Evolutionary conservation across 2,797 vertebrate species (phyloP).

Genomic region (Sebastiscus tertius): DNA sequence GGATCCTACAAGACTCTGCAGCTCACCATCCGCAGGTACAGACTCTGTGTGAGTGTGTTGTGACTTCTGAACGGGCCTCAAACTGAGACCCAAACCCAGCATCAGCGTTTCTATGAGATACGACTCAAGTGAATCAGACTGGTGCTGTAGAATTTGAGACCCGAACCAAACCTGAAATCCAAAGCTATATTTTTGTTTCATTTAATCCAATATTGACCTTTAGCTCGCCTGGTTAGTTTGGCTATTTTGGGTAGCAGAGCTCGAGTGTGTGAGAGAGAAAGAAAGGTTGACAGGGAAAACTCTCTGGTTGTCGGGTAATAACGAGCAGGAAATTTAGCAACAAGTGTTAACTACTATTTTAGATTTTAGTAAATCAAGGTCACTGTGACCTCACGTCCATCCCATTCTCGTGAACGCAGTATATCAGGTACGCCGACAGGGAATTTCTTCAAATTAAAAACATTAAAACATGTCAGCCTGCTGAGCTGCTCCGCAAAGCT

Average conservation of each 20-base stretch:
- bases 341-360: background rate
- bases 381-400: no score
- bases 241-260: background rate
- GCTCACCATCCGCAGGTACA: slow-evolving; percentile 88
- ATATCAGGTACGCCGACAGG: no score
- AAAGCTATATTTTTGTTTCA: background rate
- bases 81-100: background rate
- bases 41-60: background rate
- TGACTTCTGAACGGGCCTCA: background rate
- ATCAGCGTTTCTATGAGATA: background rate
- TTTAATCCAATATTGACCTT: background rate
- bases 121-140: background rate
- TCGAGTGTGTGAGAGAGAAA: background rate
- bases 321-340: background rate
- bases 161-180: background rate
- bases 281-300: background rate
- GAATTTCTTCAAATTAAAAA: no score
- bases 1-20: slow-evolving; percentile 90
- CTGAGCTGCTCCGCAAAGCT: no score
- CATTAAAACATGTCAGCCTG: no score
- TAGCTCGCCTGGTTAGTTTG: background rate
- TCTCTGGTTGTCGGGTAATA: background rate
- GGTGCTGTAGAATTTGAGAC: no score
- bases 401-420: no score
- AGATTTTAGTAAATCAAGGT: background rate